phyloP scores from a whole-genome alignment of 2,113 vertebrate genomes.

The Neolamprologus falcicula region DNA sequence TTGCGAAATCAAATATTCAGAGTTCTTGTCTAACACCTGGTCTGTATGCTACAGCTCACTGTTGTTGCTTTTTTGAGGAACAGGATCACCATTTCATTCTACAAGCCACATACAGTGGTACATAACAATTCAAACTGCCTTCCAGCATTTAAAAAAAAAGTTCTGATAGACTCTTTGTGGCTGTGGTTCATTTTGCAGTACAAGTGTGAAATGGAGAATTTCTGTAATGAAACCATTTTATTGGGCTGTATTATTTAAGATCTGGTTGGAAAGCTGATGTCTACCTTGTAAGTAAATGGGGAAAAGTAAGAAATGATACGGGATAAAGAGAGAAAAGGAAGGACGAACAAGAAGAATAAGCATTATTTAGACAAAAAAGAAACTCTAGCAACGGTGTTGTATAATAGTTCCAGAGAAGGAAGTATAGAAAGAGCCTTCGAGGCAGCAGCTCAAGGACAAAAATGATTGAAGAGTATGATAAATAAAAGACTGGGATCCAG shows the following conservation, averaged over 20 bases:
- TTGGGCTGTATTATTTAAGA: not conserved
- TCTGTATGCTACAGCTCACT: not conserved
- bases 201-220: not conserved
- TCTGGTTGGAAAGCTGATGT: not conserved
- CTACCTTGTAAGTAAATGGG: not conserved
- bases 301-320: not conserved
- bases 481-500: not conserved
- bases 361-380: not conserved
- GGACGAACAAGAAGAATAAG: not conserved
- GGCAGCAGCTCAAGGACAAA: not conserved
- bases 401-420: not conserved
- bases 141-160: rapidly evolving
- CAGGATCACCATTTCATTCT: not conserved
- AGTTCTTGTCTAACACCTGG: not conserved
- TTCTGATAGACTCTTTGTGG: not conserved
- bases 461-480: not conserved
- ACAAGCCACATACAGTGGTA: not conserved
- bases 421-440: not conserved
- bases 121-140: not conserved
- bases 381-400: not conserved
- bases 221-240: not conserved
- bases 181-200: not conserved
- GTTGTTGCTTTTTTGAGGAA: not conserved
- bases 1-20: not conserved
- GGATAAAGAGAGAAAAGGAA: not conserved